Evolutionary conservation across 1,140 invertebrate species (phyloP).

Genomic region (Papilio polyxenes): DNA sequence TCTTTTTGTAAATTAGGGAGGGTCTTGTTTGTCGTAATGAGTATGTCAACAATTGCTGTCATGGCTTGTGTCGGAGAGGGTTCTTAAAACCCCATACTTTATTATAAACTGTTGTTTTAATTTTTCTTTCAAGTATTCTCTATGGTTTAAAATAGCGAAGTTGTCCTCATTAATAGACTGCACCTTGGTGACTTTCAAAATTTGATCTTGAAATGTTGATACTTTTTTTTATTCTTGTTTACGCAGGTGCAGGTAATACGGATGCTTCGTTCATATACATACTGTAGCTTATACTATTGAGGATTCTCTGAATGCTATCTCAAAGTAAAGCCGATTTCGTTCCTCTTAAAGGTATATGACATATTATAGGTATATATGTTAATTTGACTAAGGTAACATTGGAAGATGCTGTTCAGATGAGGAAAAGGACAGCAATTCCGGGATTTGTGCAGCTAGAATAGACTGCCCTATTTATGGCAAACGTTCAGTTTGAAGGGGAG

Average conservation of each 20-base stretch:
- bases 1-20: not conserved
- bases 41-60: not conserved
- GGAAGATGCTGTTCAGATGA: not conserved
- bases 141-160: not conserved
- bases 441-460: not conserved
- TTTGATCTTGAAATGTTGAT: too few species aligned
- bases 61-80: not conserved
- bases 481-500: not conserved
- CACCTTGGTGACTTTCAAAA: too few species aligned
- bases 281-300: not conserved
- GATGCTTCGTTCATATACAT: not conserved
- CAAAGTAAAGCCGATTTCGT: not conserved
- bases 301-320: not conserved
- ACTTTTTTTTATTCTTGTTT: too few species aligned
- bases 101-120: not conserved
- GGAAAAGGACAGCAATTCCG: constrained; percentile 7
- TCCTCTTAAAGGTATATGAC: not conserved
- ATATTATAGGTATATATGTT: not conserved
- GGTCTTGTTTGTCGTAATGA: not conserved
- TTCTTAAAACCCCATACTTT: not conserved
- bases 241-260: not conserved
- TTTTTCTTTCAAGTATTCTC: not conserved
- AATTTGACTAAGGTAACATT: not conserved
- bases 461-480: not conserved
- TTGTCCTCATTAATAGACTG: too few species aligned